phyloP scores from a whole-genome alignment of 2,113 vertebrate genomes.

The Bubo bubo region DNA sequence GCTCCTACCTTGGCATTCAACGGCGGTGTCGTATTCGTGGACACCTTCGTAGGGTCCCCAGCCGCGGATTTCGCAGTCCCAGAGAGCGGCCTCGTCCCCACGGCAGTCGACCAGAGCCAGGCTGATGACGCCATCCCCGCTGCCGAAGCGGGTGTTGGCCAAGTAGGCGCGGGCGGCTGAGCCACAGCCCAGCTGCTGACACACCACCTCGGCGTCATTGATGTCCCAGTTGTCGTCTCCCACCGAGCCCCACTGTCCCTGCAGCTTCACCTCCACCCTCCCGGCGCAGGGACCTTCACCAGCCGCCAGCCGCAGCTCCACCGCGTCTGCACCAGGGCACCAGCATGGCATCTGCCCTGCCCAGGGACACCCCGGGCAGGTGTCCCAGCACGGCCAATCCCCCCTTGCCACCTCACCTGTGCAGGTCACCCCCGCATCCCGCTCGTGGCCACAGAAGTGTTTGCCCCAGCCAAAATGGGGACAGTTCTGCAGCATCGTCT shows the following conservation, averaged over 20 bases:
- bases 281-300: neutral
- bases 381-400: rapidly evolving
- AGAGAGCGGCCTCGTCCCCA: rapidly evolving
- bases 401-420: neutral
- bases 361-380: rapidly evolving
- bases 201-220: neutral
- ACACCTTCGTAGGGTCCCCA: rapidly evolving
- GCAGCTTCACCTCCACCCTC: conserved; percentile 17
- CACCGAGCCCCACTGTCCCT: neutral
- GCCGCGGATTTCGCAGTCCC: neutral
- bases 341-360: neutral
- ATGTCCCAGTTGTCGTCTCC: rapidly evolving
- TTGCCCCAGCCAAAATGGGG: rapidly evolving
- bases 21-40: rapidly evolving
- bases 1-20: neutral
- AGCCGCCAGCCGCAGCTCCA: neutral
- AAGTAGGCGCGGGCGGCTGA: rapidly evolving
- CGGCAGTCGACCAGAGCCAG: rapidly evolving
- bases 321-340: neutral
- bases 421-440: neutral
- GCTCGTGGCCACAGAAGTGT: neutral
- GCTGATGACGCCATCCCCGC: rapidly evolving
- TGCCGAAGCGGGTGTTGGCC: rapidly evolving
- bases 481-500: rapidly evolving
- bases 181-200: conserved; percentile 27